These are phyloP conservation scores for Hystrix brachyura DNA, from an alignment of 2,113 vertebrate genomes.

Conservation along the genomic window DNA sequence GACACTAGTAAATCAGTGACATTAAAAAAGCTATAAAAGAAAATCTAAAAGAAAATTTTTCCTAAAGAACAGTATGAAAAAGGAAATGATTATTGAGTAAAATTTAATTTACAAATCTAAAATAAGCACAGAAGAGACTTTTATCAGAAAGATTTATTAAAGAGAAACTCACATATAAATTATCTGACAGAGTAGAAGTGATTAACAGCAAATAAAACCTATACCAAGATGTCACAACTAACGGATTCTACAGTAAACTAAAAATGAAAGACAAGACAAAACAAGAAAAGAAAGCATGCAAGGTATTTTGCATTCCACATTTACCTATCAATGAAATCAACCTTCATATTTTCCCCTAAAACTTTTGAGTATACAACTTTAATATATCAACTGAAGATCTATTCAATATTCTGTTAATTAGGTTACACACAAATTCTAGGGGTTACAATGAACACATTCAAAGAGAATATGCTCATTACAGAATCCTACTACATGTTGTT, in stretches of 20 bases:
- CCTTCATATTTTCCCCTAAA: background rate
- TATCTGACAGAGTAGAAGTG: background rate
- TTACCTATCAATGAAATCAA: conserved; percentile 26
- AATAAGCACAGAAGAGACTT: background rate
- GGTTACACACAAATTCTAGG: conserved; percentile 35
- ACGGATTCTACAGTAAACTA: background rate
- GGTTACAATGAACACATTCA: conserved; percentile 34
- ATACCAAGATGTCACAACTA: background rate
- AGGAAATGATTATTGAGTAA: conserved; percentile 14
- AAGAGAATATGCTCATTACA: background rate
- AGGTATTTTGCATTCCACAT: background rate
- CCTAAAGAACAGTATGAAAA: background rate
- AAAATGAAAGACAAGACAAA: background rate
- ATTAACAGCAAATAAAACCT: background rate
- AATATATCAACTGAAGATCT: conserved; percentile 25
- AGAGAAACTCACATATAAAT: conserved; percentile 23
- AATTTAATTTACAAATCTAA: conserved; percentile 13
- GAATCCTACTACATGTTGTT: conserved; percentile 41
- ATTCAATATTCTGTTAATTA: conserved; percentile 56
- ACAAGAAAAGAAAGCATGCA: background rate
- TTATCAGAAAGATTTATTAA: background rate
- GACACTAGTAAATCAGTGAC: background rate
- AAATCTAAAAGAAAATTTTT: conserved; percentile 17
- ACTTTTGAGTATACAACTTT: conserved; percentile 15
- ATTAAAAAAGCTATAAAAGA: conserved; percentile 15